Base-by-base conservation (phyloP, 1,140 invertebrate genomes). In the Hycleus cichorii region DNA sequence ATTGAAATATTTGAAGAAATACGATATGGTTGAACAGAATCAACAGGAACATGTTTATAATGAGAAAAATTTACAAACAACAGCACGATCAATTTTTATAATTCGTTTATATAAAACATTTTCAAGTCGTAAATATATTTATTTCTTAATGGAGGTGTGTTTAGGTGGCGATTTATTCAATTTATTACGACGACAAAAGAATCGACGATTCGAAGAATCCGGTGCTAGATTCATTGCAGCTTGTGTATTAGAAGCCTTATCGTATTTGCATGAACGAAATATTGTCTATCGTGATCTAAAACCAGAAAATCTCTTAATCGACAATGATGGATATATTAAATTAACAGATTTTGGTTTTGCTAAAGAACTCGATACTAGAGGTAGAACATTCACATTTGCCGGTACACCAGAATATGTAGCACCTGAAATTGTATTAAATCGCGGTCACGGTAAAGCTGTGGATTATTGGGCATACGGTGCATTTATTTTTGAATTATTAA, bases 261-360 rank as follows among this genome's bases (percentile, higher is more conserved):
- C 91, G 61, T 95, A 94, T 76, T 78, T 97, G 9, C 95, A 98
- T 68, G 79, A 82, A 3, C 82, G 86, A 64, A 85, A 90, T 53
- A 91, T 96, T 52, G 88, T 97, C 57, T 97, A 95, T 73, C 80
- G 94, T 66, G 95, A 97, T 77, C 80, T 98, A 9, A 97, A 98
- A 73, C 95, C 94, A 1, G 94, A 97, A 77, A 97, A 97, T 74
- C 77, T 97, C 42, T 86, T 97, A 77, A 76, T 97, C 1, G 90
- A 93, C 68, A 80, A 81, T 43, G 78, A 83, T 50, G 95, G 95
- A 53, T 97, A 95, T 69, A 83, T 96, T 24, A 97, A 97, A 82
- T 73, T 97, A 89, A 93, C 96, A 25, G 96, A 98, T 76, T 98
- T 98, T 78, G 95, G 95, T n/a, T 98, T 98, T 73, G 93, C 95